phyloP scores from a whole-genome alignment of 2,797 vertebrate species.

The Anableps anableps region DNA sequence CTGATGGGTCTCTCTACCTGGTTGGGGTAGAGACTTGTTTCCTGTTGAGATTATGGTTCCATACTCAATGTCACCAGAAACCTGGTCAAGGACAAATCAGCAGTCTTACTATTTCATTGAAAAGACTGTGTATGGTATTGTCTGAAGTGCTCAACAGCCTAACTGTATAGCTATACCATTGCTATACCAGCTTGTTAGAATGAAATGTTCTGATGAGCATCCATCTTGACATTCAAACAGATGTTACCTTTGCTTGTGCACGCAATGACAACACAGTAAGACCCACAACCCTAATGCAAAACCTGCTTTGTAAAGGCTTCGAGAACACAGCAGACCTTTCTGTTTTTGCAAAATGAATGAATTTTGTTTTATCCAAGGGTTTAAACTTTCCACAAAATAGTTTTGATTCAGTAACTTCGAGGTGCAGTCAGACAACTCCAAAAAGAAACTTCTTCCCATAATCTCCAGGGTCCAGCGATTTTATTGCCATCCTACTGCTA shows the following conservation, averaged over 20 bases:
- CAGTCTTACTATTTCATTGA: not conserved
- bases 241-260: not conserved
- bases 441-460: not conserved
- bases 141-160: not conserved
- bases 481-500: not conserved
- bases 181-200: not conserved
- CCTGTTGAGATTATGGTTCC: not conserved
- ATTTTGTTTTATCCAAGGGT: not conserved
- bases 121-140: not conserved
- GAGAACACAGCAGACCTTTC: not conserved
- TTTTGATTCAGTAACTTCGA: not conserved
- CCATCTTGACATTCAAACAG: not conserved
- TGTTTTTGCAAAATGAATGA: not conserved
- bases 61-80: not conserved
- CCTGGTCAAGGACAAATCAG: not conserved
- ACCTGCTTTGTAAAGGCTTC: too few relatives aligned
- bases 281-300: not conserved
- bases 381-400: not conserved
- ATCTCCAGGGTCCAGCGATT: not conserved
- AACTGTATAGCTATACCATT: not conserved
- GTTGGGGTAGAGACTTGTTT: not conserved
- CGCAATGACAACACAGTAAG: not conserved
- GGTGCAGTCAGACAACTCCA: not conserved
- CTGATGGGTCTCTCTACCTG: not conserved
- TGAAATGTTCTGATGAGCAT: not conserved